Evolutionary conservation across 2,888 invertebrate genomes (phyloP).

Genomic region (Alitta virens): DNA sequence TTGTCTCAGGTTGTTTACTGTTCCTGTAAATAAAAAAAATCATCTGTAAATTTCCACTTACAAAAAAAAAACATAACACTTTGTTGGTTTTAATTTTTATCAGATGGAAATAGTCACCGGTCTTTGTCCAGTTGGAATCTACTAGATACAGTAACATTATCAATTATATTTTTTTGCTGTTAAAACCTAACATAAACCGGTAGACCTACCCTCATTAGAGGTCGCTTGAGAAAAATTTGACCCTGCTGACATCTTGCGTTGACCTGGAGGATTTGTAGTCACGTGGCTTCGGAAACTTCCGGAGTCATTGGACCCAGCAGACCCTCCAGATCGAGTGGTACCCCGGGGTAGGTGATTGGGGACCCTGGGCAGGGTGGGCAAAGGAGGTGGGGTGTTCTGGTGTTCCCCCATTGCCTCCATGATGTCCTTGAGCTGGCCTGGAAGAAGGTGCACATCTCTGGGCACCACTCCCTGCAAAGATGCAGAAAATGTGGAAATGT

Average conservation of each 20-base stretch:
- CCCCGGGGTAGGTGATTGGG: background rate
- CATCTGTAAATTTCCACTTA: too few relatives aligned
- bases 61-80: too few relatives aligned
- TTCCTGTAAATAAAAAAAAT: too few relatives aligned
- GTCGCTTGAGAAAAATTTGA: background rate
- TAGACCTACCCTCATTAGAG: background rate
- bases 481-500: too few relatives aligned
- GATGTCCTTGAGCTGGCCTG: constrained; percentile 30
- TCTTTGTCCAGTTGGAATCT: too few relatives aligned
- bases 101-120: too few relatives aligned
- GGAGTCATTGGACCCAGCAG: background rate
- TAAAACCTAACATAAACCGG: too few relatives aligned
- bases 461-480: constrained; percentile 28
- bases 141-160: too few relatives aligned
- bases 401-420: constrained; percentile 25
- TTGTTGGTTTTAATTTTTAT: too few relatives aligned
- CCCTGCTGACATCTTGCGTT: background rate
- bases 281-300: background rate
- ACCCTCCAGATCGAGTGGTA: background rate
- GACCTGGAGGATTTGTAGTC: background rate
- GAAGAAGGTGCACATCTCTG: constrained; percentile 26
- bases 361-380: constrained; percentile 21
- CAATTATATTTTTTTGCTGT: too few relatives aligned
- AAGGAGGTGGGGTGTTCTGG: constrained; percentile 26
- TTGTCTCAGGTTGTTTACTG: constrained; percentile 3